Conservation (phyloP, 2,797 vertebrate genomes). For the Macropus fuliginosus region DNA sequence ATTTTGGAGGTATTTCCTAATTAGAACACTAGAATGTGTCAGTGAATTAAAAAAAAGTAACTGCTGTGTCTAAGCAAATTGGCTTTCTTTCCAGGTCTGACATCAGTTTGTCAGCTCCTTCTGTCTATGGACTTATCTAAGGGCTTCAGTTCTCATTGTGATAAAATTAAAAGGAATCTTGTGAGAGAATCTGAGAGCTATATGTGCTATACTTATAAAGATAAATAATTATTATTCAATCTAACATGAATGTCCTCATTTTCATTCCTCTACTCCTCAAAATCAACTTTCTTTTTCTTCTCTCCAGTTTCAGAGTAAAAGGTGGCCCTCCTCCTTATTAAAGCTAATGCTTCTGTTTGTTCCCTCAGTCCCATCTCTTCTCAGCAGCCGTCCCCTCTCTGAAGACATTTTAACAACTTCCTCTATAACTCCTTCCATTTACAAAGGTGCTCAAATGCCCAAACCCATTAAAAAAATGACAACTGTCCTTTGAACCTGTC, state of each 20-base stretch:
- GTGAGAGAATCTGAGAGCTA: background rate
- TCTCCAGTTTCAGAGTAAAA: background rate
- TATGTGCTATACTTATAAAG: background rate
- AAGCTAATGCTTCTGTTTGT: background rate
- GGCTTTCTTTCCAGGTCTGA: rapidly evolving
- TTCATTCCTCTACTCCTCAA: background rate
- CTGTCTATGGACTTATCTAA: background rate
- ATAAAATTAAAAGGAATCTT: background rate
- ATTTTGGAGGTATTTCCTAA: background rate
- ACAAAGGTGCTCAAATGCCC: background rate
- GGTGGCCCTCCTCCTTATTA: background rate
- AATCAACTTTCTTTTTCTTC: background rate
- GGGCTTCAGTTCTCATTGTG: background rate
- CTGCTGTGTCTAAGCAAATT: background rate
- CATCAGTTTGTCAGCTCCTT: background rate
- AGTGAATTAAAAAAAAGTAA: background rate
- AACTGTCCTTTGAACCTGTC: background rate
- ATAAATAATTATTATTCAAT: background rate
- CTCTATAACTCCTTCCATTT: background rate
- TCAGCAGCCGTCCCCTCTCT: background rate
- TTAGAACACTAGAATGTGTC: background rate
- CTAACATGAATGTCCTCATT: background rate
- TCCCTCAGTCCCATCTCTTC: background rate
- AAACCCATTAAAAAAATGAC: background rate
- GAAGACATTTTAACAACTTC: background rate